Evolutionary conservation across 2,797 vertebrate genomes (phyloP).

Genomic region (Hippocampus kuda): DNA sequence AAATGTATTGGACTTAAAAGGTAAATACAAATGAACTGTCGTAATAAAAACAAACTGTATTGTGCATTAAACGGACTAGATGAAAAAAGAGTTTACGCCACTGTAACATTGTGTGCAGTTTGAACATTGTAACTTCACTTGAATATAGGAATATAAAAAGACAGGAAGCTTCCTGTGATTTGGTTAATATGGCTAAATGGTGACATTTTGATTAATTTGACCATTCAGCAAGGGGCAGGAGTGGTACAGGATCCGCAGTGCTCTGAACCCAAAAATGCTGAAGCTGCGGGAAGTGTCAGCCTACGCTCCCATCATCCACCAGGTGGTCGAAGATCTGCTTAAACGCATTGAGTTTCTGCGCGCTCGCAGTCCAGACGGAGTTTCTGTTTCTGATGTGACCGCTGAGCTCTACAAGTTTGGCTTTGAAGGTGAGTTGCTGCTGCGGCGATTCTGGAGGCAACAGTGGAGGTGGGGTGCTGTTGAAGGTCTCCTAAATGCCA

Average conservation of each 20-base stretch:
- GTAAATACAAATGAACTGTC: too few relatives aligned
- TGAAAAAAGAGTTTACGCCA: too few relatives aligned
- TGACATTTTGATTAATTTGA: neutral
- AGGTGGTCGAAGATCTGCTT: conserved; percentile 66
- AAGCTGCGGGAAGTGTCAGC: conserved; percentile 51
- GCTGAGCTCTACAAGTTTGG: conserved; percentile 71
- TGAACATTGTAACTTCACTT: too few relatives aligned
- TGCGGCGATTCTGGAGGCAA: accelerated
- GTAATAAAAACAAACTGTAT: too few relatives aligned
- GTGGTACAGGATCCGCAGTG: conserved; percentile 63
- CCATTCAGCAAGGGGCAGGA: conserved; percentile 50
- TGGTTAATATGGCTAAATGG: neutral
- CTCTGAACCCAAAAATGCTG: conserved; percentile 69
- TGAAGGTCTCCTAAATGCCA: neutral
- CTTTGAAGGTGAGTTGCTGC: conserved; percentile 64
- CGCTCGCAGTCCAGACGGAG: conserved; percentile 43
- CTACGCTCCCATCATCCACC: conserved; percentile 54
- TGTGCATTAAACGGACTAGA: too few relatives aligned
- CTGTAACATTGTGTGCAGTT: too few relatives aligned
- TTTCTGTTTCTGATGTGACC: conserved; percentile 51
- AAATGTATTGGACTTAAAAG: too few relatives aligned
- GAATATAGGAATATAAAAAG: too few relatives aligned
- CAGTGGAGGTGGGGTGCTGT: accelerated
- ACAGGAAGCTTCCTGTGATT: too few relatives aligned
- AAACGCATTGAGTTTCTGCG: conserved; percentile 55